Evolutionary conservation across 30 jellyfish, hydroid and myxozoan species (phyloP), one percentile per base, ranked within the genome.

Genomic region (Chironex yamaguchii): DNA sequence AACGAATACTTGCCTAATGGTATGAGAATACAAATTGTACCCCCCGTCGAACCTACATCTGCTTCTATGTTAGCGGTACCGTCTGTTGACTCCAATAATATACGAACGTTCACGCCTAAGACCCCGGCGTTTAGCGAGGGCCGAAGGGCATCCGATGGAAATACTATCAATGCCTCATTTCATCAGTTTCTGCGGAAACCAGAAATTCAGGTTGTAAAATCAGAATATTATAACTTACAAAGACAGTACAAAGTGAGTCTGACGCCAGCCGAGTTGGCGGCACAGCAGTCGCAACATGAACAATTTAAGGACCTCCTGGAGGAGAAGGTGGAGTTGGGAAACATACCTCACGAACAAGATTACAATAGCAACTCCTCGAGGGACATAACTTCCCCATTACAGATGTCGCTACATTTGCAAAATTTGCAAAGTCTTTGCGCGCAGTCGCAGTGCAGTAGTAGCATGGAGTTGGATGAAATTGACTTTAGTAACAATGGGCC

Each of bases 121-220:
- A 79, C 79, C 34, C 92, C 91, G 1, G 99, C 96, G 6, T 94
- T 94, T 49, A 94, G 67, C 50, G 97, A 88, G 49, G 99, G 99
- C 4, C 49, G 99, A 29, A 90, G 99, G 29, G 99, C 99, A 3
- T 94, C 99, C 13, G 99, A 94, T 53, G 99, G 99, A 36, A 89
- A 89, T 48, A 85, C 97, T 1, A 73, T 91, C 22, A 94, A 94
- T 50, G 99, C 99, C 3, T 97, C 99, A 27, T 94, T 94, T 69
- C 82, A 90, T 29, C 99, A 94, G 29, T 76, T 94, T 33, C 70
- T 94, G 62, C 96, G 84, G 32, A 94, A 94, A 35, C 80, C 97
- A 31, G 99, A 94, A 0, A 83, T 75, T 49, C 97, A 76, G 34
- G 84, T 81, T 12, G 33, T 89, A 42, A 91, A 63, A 6, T 68